phyloP scores from a whole-genome alignment of 64 coral and sea anemone species.

The Montipora sp. region DNA sequence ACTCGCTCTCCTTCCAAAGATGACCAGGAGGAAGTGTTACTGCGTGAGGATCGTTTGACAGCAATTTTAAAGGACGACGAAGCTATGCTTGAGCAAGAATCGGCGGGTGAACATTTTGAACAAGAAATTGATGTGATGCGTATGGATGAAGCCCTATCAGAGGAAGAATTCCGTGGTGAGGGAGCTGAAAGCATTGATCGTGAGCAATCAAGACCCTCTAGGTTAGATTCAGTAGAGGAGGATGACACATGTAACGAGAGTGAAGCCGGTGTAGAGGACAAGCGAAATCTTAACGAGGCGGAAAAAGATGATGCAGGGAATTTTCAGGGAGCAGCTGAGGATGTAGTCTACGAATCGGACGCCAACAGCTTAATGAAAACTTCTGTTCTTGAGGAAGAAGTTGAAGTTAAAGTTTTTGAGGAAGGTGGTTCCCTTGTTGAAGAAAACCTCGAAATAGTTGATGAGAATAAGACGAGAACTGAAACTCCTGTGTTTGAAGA shows the following conservation, averaged over 20 bases:
- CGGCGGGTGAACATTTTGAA: constrained; percentile 31
- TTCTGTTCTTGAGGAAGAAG: constrained; percentile 60
- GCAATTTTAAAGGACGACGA: constrained; percentile 48
- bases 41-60: constrained; percentile 26
- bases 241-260: background rate
- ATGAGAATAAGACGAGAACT: background rate
- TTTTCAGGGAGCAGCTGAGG: background rate
- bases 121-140: constrained; percentile 75
- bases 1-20: background rate
- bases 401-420: constrained; percentile 36
- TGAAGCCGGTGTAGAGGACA: background rate
- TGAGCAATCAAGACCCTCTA: background rate
- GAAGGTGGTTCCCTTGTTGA: background rate
- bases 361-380: background rate
- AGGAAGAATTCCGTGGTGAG: constrained; percentile 62
- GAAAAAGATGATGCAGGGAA: constrained; percentile 67
- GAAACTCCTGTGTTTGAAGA: constrained; percentile 60
- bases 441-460: background rate
- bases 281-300: constrained; percentile 16
- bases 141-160: constrained; percentile 64
- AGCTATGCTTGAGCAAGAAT: constrained; percentile 10
- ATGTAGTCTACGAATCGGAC: background rate
- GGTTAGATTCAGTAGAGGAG: background rate
- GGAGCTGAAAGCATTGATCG: constrained; percentile 9
- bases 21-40: constrained; percentile 18